Evolutionary conservation across 92 coral and sea anemone genomes (phyloP), one percentile per base, ranked within the genome.

Genomic region (Zoanthus solanderi): DNA sequence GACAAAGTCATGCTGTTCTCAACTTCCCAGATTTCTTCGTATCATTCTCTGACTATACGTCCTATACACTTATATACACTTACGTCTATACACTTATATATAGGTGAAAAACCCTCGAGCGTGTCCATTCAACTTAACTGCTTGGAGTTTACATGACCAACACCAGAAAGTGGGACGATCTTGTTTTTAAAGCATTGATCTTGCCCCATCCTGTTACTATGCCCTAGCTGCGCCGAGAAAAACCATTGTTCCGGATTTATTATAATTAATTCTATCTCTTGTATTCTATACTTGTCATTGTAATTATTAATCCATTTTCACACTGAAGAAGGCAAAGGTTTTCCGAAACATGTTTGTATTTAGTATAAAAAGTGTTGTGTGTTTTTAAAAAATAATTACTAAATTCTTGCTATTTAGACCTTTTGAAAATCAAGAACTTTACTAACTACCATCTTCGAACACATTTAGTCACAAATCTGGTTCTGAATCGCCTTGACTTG

Each of bases 381-480:
- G 23, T 23, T 23, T 23, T 23, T 23, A 23, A 23, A 23, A 23
- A 23, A 23, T 23, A 23, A 23, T 23, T 23, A 23, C 23, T 23
- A 23, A 23, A 23, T 23, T 23, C 23, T 23, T 23, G 23, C 23
- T 23, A 23, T 23, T 23, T 23, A 23, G 23, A 23, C 23, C 23
- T 23, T 23, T 23, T 23, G 54, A 90, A 90, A 72, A 78, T 90
- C 7, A 90, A 90, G 79, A 89, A 89, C 86, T 84, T 89, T 78
- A 77, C 92, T 42, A 58, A 78, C 54, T 84, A 69, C 71, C 75
- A 37, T 37, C 42, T 89, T 78, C 57, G 89, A 29, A 89, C 78
- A 73, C 89, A 89, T 17, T 75, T 84, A 53, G 89, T 73, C 2
- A 73, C 75, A 68, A 42, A 56, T 30, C 74, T 84, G 9, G 32